Percentiles rank a stretch among this genome's conserved stretches.
These are phyloP conservation scores for Suricata suricatta DNA, from an alignment of 2,113 vertebrate species.

Conservation along the genomic window DNA sequence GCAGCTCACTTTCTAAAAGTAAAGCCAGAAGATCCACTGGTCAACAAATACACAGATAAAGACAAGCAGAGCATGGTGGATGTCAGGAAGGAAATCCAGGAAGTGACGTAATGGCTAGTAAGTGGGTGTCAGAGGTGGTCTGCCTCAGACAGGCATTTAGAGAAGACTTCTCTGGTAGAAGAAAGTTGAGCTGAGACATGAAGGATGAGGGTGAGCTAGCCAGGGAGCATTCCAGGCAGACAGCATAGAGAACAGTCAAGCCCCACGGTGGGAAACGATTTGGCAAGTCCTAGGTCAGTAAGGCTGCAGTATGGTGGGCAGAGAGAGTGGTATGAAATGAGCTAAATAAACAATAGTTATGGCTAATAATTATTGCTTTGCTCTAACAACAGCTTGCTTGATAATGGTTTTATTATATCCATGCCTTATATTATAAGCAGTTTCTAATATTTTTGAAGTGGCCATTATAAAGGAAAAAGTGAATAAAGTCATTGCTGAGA, in stretches of 20 bases:
- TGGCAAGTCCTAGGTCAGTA: background rate
- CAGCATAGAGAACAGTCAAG: background rate
- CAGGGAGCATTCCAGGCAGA: background rate
- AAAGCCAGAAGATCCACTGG: background rate
- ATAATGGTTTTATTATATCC: background rate
- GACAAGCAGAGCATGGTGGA: fast-evolving
- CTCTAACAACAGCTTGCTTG: background rate
- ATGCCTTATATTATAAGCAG: background rate
- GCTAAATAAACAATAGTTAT: background rate
- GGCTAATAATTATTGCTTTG: background rate
- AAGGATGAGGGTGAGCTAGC: background rate
- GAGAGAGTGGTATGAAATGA: background rate
- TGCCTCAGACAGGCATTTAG: fast-evolving
- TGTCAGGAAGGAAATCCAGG: background rate
- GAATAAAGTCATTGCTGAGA: background rate
- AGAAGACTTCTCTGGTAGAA: background rate
- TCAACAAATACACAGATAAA: background rate
- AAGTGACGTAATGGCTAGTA: fast-evolving
- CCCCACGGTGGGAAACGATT: no score
- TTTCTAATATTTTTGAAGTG: background rate
- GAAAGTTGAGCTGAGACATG: background rate
- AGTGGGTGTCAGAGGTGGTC: background rate
- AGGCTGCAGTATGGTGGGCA: background rate
- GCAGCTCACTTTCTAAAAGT: background rate
- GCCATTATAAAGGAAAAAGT: background rate